Conservation (phyloP, 23 tunicate genomes). For the Diplosoma virens region DNA sequence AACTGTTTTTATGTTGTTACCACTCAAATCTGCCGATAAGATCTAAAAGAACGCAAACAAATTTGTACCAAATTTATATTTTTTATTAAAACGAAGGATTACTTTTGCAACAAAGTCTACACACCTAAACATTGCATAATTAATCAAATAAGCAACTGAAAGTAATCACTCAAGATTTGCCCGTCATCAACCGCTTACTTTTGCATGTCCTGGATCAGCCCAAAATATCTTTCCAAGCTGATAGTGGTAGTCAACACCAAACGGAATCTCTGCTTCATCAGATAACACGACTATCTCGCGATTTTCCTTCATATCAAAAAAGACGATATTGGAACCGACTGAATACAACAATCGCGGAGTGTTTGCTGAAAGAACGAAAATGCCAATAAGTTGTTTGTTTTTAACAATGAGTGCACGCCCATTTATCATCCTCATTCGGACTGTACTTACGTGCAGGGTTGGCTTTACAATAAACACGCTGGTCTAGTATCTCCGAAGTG, state of each 20-base stretch:
- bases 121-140: too few species aligned
- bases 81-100: too few species aligned
- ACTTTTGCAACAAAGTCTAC: too few species aligned
- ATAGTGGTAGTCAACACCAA: slow-evolving; percentile 84
- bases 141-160: too few species aligned
- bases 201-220: slow-evolving; percentile 55
- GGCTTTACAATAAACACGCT: slow-evolving; percentile 46
- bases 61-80: too few species aligned
- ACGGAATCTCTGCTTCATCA: slow-evolving; percentile 32
- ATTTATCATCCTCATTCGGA: too few species aligned
- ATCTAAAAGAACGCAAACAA: too few species aligned
- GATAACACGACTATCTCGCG: slow-evolving; percentile 34
- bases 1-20: slow-evolving; percentile 31
- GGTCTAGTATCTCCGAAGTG: slow-evolving; percentile 11
- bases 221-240: slow-evolving; percentile 53
- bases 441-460: slow-evolving; percentile 29
- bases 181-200: too few species aligned
- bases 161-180: too few species aligned
- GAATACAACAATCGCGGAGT: slow-evolving; percentile 62
- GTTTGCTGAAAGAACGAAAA: slow-evolving; percentile 30
- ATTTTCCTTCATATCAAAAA: slow-evolving; percentile 21
- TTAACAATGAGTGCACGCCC: too few species aligned
- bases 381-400: too few species aligned
- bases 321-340: slow-evolving; percentile 40
- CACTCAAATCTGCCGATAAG: slow-evolving; percentile 64